Evolutionary conservation across 2,888 invertebrate species (phyloP).

Genomic region (Parelbella ahira): DNA sequence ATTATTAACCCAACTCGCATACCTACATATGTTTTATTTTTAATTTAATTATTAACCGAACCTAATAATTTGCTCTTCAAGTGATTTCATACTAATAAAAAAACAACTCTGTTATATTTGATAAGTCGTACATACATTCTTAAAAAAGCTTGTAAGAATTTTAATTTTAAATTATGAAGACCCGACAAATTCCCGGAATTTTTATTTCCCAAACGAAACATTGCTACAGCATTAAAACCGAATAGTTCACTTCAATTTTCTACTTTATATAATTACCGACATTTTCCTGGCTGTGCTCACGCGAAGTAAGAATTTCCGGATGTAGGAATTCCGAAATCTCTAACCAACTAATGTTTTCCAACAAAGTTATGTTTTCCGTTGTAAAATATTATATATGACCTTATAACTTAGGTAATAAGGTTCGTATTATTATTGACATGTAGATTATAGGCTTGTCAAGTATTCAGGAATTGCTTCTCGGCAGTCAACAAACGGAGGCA

Average conservation of each 20-base stretch:
- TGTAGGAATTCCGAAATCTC: conserved; percentile 25
- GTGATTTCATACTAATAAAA: no score
- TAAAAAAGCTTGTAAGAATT: no score
- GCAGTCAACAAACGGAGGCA: conserved; percentile 49
- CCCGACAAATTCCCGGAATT: no score
- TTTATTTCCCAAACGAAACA: no score
- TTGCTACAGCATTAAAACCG: neutral
- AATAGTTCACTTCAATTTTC: conserved; percentile 11
- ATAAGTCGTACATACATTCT: no score
- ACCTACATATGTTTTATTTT: no score
- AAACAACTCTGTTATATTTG: no score
- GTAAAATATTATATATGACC: neutral
- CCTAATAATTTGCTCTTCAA: no score
- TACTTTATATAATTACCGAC: conserved; percentile 18
- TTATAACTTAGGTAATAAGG: conserved; percentile 5
- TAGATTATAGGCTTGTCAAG: neutral
- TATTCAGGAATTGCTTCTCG: conserved; percentile 45
- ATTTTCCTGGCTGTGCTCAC: conserved; percentile 14
- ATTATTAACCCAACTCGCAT: no score
- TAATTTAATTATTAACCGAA: no score
- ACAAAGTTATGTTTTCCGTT: conserved; percentile 12
- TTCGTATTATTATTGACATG: neutral
- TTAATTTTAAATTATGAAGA: no score
- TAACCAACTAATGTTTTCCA: conserved; percentile 25
- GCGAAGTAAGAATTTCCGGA: conserved; percentile 24